Percentiles rank a stretch among this genome's conserved stretches.
Conservation (phyloP, 1,140 invertebrate genomes). For the Polypedilum pembai region DNA sequence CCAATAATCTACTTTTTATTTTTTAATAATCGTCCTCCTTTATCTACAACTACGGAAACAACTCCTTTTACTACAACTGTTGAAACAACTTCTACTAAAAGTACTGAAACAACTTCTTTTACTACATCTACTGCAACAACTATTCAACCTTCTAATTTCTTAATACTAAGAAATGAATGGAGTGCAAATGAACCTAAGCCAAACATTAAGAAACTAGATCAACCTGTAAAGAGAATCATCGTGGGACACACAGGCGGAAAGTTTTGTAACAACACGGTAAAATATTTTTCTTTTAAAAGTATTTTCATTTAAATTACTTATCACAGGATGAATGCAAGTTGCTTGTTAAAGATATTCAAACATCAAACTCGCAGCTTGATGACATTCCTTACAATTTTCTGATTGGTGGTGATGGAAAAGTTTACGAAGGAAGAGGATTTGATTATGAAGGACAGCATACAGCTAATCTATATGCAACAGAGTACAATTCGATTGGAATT, state of each 20-base stretch:
- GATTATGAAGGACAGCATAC: constrained; percentile 41
- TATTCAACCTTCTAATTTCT: constrained; percentile 29
- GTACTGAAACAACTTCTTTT: neutral
- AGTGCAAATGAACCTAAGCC: constrained; percentile 47
- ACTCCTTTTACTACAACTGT: neutral
- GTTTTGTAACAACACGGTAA: constrained; percentile 44
- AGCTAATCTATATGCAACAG: constrained; percentile 49
- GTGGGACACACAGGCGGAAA: constrained; percentile 49
- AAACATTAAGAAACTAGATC: constrained; percentile 39
- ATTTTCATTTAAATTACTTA: constrained; percentile 1
- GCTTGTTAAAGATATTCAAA: constrained; percentile 47
- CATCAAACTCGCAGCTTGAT: constrained; percentile 42
- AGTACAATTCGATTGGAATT: constrained; percentile 52
- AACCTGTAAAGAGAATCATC: constrained; percentile 47
- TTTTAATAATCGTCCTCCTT: neutral
- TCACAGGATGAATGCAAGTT: constrained; percentile 37
- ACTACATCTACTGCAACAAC: neutral
- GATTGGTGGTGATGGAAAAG: constrained; percentile 56
- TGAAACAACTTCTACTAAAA: neutral
- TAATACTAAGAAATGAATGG: constrained; percentile 47
- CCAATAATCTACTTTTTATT: too few species aligned
- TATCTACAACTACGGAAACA: neutral
- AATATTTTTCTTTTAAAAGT: constrained; percentile 9
- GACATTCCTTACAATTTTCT: constrained; percentile 59
- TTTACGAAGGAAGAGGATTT: constrained; percentile 53